Base-by-base conservation (phyloP, 2,797 vertebrate species). In the Sebastes trivittatus region DNA sequence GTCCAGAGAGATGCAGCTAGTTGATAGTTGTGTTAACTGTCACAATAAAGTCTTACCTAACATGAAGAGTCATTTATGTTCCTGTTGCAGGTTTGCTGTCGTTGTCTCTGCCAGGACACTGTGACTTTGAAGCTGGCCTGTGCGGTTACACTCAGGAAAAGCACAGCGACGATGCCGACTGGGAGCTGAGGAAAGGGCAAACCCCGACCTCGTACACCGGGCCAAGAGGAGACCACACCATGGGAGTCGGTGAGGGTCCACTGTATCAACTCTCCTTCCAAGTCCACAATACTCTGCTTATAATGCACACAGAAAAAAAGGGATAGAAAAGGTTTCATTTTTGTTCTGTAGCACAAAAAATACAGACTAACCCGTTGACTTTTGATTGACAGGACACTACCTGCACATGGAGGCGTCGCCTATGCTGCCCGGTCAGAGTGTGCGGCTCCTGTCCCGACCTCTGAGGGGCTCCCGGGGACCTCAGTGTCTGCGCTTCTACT, bases 121-220 rank as follows among this genome's bases (percentile, higher is more conserved):
- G 98, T 85, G 96, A 96, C 90, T 99, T 99, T 83, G 98, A 98
- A 88, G 91, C 88, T 27, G 97, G 97, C 36, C 93, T 97, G 55
- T 99, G 98, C 78, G 85, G 93, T 6, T 99, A 97, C 93, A 95
- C 90, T 27, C 97, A 98, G 91, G 96, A 97, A 82, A 97, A 95
- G 79, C 92, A 91, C 82, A 77, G 20, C 0, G 96, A 97, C 23
- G 85, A 87, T 38, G 95, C 94, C 10, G 95, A 96, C 71, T 99
- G 98, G 98, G 94, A 97, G 66, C 84, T 95, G 86, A 95, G 92
- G 74, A 95, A 96, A 82, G 98, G 98, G 29, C 93, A 95, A 56
- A 99, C 98, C 46, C 98, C 98, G 2, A 99, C 98, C 76, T 99
- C 97, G 11, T 99, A 97, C 90, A 99, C 98, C 0, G 98, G 98